Percentiles rank a stretch among this genome's conserved stretches.
phyloP scores from a whole-genome alignment of 2,888 invertebrate genomes.

The Diarsia mendica region DNA sequence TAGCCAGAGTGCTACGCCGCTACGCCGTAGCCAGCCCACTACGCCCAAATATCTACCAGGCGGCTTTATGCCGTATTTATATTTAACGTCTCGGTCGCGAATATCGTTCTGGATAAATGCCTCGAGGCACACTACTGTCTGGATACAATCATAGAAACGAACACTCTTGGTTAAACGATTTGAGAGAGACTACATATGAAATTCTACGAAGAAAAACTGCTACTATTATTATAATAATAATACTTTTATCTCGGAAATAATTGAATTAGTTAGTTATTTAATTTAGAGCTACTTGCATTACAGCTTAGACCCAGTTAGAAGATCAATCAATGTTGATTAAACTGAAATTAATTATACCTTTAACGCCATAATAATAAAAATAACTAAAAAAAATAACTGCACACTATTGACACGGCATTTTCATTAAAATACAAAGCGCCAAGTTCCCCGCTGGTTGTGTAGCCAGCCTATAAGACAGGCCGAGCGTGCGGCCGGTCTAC shows the following conservation, averaged over 20 bases:
- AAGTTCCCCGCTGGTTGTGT: conserved; percentile 44
- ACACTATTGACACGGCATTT: neutral
- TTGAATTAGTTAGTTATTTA: neutral
- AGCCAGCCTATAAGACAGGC: conserved; percentile 57
- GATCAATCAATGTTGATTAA: neutral
- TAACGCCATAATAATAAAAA: neutral
- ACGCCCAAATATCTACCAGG: conserved; percentile 74
- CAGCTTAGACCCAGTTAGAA: neutral
- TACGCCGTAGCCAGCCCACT: conserved; percentile 60
- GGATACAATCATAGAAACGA: conserved; percentile 22
- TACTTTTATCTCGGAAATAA: neutral
- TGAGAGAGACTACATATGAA: neutral
- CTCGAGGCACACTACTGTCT: conserved; percentile 18
- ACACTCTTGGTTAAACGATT: conserved; percentile 1
- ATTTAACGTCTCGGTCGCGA: conserved; percentile 59
- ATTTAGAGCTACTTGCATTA: neutral
- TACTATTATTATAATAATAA: neutral
- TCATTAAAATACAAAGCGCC: neutral
- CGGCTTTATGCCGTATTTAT: conserved; percentile 77
- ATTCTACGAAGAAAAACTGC: neutral
- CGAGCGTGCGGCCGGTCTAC: conserved; percentile 72
- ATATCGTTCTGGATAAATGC: conserved; percentile 43
- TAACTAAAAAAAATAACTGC: neutral
- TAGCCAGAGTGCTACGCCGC: conserved; percentile 58
- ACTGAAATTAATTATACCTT: too few species aligned